Base-by-base conservation (phyloP, 1,140 invertebrate genomes). In the Hypothenemus hampei region DNA sequence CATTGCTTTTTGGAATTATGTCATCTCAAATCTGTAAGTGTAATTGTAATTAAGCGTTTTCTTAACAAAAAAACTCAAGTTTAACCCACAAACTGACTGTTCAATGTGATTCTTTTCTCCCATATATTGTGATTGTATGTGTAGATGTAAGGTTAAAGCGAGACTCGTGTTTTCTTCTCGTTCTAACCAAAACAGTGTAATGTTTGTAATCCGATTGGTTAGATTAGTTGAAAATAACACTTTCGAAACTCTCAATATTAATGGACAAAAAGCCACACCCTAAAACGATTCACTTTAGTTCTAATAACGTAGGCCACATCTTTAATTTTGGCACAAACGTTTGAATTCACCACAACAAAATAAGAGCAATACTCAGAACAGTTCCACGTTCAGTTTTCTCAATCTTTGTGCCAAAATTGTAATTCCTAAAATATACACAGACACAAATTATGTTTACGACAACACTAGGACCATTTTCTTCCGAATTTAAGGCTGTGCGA, bases 41-140 rank as follows among this genome's bases (percentile, higher is more conserved):
- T 13, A 44, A 24, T 24, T 13, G n/a, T 26, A 44, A n/a, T 7
- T 26, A 13, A 24, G 26, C 10, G 26, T 45, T 19, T 26, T 8
- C 15, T 24, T 35, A 19, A 48, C 19, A 13, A 29, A 43, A 15
- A 35, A 22, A 26, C 22, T 24, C 19, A 11, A 44, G 10, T 11
- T 41, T 4, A n/a, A 20, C 8, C 36, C 23, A 41, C 40, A 49
- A 21, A 31, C 26, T 53, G 50, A 53, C 40, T 53, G 50, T 53
- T 53, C 41, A 53, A 53, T 53, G 50, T 53, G 50, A 53, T 45
- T 36, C n/a, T 15, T 29, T 51, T 18, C 41, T 45, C 19, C 19
- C 20, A 29, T 43, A 33, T 53, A 44, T 53, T 31, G 50, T 53
- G 50, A 45, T 16, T 53, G 50, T 53, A 53, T 20, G 39, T 53